phyloP scores from a whole-genome alignment of 2,888 invertebrate species.

The Idaea straminata region DNA sequence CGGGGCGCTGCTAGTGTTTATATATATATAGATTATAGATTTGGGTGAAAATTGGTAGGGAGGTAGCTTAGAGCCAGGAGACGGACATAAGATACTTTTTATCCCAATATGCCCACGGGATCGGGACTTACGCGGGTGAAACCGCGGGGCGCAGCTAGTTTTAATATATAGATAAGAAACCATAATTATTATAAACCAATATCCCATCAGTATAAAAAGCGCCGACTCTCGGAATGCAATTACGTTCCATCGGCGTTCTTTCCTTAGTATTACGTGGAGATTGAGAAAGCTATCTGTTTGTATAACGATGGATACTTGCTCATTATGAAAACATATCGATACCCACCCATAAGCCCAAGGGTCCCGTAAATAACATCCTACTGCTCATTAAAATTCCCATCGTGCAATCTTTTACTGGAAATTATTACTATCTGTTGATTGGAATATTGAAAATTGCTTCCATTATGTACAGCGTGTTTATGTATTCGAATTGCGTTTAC shows the following conservation, averaged over 20 bases:
- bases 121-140: too few relatives aligned
- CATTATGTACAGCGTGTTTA: not conserved
- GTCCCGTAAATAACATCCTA: constrained; percentile 22
- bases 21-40: too few relatives aligned
- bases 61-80: too few relatives aligned
- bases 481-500: not conserved
- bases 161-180: too few relatives aligned
- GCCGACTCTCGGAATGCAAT: not conserved
- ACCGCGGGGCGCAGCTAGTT: too few relatives aligned
- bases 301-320: constrained; percentile 10
- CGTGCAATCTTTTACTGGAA: constrained; percentile 25
- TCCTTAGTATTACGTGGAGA: not conserved
- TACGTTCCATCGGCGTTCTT: not conserved
- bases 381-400: constrained; percentile 29
- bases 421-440: constrained; percentile 25
- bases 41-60: too few relatives aligned
- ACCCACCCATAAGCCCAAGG: constrained; percentile 16
- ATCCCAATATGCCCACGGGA: too few relatives aligned
- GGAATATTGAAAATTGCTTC: constrained; percentile 17
- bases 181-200: too few relatives aligned
- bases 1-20: too few relatives aligned
- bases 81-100: too few relatives aligned
- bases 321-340: constrained; percentile 23
- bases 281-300: not conserved
- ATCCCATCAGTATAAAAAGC: not conserved